Percentiles rank a stretch among this genome's conserved stretches.
phyloP scores from a whole-genome alignment of 2,888 invertebrate species.

The Ichneumoninae sp. region DNA sequence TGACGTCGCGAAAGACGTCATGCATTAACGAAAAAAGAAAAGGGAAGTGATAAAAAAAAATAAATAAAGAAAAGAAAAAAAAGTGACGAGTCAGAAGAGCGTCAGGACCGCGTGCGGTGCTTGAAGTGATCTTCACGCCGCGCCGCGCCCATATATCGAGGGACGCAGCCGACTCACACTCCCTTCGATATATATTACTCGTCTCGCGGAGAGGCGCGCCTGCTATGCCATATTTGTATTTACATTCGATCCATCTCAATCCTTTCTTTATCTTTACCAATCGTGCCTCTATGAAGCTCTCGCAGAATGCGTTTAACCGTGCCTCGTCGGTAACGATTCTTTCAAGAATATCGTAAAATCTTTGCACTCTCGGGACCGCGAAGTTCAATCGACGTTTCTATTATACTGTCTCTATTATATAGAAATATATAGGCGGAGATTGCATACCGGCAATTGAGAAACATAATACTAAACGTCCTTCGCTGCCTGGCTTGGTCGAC shows the following conservation, averaged over 20 bases:
- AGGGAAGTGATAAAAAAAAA: neutral
- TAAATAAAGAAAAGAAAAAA: neutral
- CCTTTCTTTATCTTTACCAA: conserved; percentile 39
- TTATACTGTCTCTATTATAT: neutral
- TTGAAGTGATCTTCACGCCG: conserved; percentile 52
- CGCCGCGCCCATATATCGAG: conserved; percentile 55
- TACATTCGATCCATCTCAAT: conserved; percentile 61
- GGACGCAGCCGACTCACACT: conserved; percentile 27
- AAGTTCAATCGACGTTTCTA: conserved; percentile 40
- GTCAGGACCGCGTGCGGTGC: conserved; percentile 37
- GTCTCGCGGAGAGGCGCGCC: conserved; percentile 41
- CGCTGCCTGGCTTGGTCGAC: neutral
- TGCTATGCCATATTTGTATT: conserved; percentile 60
- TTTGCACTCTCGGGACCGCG: conserved; percentile 12
- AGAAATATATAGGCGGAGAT: neutral
- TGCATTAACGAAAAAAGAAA: conserved; percentile 22
- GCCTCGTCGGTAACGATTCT: conserved; percentile 27
- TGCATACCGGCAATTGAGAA: conserved; percentile 18
- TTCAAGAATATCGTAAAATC: conserved; percentile 56
- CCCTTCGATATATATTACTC: conserved; percentile 31
- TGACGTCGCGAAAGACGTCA: conserved; percentile 57
- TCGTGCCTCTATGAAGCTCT: neutral
- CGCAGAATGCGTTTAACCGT: neutral
- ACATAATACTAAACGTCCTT: conserved; percentile 4
- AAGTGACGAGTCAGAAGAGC: conserved; percentile 16